Percentiles rank a stretch among this genome's conserved stretches.
phyloP scores from a whole-genome alignment of 2,113 vertebrate genomes.

The Dipodomys merriami region DNA sequence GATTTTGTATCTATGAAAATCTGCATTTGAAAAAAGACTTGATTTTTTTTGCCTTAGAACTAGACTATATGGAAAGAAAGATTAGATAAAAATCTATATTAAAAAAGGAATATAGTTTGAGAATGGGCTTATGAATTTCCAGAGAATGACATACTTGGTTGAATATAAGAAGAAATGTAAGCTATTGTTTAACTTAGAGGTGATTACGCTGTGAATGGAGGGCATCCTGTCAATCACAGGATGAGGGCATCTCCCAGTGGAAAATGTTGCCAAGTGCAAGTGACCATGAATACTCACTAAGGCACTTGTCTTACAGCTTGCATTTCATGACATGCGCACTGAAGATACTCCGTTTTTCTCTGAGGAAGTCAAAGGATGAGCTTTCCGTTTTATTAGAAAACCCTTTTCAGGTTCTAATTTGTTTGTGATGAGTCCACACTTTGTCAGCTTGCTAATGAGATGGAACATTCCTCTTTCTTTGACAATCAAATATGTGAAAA shows the following conservation, averaged over 20 bases:
- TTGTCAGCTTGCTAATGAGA: neutral
- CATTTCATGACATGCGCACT: neutral
- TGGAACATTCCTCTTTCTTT: slow-evolving; percentile 5
- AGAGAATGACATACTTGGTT: neutral
- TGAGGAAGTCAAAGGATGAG: neutral
- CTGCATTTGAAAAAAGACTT: slow-evolving; percentile 23
- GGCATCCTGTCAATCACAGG: slow-evolving; percentile 27
- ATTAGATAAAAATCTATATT: slow-evolving; percentile 19
- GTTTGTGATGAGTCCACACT: neutral
- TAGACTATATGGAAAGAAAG: neutral
- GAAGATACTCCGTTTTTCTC: slow-evolving; percentile 2
- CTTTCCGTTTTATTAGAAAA: slow-evolving; percentile 34
- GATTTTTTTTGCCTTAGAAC: slow-evolving; percentile 8
- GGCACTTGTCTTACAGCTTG: neutral
- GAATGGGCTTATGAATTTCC: neutral
- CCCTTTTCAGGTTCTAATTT: neutral
- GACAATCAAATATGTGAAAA: neutral
- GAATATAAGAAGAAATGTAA: neutral
- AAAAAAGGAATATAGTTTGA: slow-evolving; percentile 22
- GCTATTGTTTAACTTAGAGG: slow-evolving; percentile 13
- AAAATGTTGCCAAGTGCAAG: slow-evolving; percentile 59
- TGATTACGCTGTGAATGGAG: slow-evolving; percentile 47
- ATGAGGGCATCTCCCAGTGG: slow-evolving; percentile 62
- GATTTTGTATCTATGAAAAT: neutral
- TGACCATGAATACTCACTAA: neutral